Evolutionary conservation across 2,797 vertebrate genomes (phyloP).

Genomic region (Astyanax mexicanus): DNA sequence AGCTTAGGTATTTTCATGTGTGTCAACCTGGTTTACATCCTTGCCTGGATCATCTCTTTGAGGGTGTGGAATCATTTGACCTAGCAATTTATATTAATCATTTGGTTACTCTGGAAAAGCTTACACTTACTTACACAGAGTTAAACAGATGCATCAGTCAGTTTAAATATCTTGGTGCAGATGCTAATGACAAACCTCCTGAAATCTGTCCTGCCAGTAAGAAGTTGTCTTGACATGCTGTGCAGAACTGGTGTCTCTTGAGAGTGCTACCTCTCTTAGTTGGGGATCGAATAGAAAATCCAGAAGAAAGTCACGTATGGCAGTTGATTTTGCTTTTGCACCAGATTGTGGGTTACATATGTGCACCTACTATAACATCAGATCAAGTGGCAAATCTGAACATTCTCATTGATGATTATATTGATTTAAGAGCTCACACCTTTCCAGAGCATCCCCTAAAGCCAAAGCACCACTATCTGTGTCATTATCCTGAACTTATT

Average conservation of each 20-base stretch:
- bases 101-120: no score
- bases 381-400: constrained; percentile 14
- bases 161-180: constrained; percentile 39
- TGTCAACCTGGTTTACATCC: no score
- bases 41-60: no score
- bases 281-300: constrained; percentile 9
- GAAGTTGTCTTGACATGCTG: constrained; percentile 5
- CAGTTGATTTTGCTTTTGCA: background rate
- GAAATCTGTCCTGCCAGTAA: constrained; percentile 26
- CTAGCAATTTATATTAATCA: background rate
- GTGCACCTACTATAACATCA: no score
- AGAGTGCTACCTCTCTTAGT: constrained; percentile 8
- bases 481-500: constrained; percentile 49
- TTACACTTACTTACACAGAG: constrained; percentile 31
- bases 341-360: background rate
- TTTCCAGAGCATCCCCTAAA: constrained; percentile 23
- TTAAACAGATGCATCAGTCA: constrained; percentile 46
- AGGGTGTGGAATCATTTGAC: constrained; percentile 37
- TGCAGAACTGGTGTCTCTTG: constrained; percentile 8
- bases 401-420: constrained; percentile 26
- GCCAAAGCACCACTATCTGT: constrained; percentile 53
- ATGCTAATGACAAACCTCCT: constrained; percentile 42
- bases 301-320: constrained; percentile 1
- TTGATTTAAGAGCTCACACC: background rate
- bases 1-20: constrained; percentile 36